Conservation (phyloP, 2,888 invertebrate species). For the Dromius quadrimaculatus region DNA sequence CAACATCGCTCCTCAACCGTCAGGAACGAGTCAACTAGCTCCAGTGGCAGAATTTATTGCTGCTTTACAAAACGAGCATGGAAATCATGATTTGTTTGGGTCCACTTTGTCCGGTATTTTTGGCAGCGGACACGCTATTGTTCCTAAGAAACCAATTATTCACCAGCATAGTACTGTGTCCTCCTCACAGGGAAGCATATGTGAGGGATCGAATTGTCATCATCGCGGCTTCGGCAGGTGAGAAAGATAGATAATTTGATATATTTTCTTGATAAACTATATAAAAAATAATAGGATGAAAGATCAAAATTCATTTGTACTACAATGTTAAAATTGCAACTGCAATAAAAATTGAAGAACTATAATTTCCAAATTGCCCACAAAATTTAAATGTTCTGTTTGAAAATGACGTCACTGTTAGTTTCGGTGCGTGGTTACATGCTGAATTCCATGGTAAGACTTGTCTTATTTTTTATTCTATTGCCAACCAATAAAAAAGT, state of each 20-base stretch:
- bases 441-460: no score
- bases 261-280: no score
- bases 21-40: conserved; percentile 72
- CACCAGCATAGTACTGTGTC: conserved; percentile 66
- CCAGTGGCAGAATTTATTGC: conserved; percentile 85
- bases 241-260: background rate
- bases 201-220: conserved; percentile 61
- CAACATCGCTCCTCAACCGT: conserved; percentile 85
- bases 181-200: conserved; percentile 66
- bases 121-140: conserved; percentile 65
- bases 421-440: no score
- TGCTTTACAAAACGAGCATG: conserved; percentile 75
- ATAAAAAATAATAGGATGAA: no score
- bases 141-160: conserved; percentile 67
- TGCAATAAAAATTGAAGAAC: background rate
- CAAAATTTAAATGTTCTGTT: background rate
- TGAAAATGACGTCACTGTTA: no score
- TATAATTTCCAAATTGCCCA: background rate
- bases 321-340: no score
- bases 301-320: no score
- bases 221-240: conserved; percentile 57
- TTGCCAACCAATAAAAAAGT: background rate
- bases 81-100: conserved; percentile 74
- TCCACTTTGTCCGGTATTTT: conserved; percentile 80
- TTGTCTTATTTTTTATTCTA: no score